A percentile compares a stretch with the other conserved stretches of the same genome.
Evolutionary conservation across 2,113 vertebrate genomes (phyloP).

Genomic region (Pseudonaja textilis): DNA sequence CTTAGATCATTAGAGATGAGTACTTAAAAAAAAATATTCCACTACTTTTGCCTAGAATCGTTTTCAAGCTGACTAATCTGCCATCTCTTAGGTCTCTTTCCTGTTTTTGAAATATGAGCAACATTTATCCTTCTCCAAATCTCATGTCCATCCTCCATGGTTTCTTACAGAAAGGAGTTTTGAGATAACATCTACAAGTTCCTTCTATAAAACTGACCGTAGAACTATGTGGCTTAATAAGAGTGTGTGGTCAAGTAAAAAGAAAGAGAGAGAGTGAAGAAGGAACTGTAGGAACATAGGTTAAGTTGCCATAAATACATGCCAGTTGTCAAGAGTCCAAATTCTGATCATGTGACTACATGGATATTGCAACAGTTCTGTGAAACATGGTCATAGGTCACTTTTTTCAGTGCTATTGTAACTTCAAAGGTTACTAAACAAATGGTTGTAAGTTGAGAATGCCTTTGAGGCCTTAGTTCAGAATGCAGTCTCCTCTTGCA

Average conservation of each 20-base stretch:
- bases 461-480: too few relatives aligned
- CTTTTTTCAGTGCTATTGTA: too few relatives aligned
- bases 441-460: too few relatives aligned
- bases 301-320: neutral
- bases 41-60: neutral
- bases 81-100: neutral
- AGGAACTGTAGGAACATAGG: neutral
- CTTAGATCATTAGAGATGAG: too few relatives aligned
- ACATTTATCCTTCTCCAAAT: neutral
- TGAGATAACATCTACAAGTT: too few relatives aligned
- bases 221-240: neutral
- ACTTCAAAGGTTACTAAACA: too few relatives aligned
- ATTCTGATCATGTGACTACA: too few relatives aligned
- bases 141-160: neutral
- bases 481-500: too few relatives aligned
- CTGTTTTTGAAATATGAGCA: neutral
- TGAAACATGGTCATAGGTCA: too few relatives aligned
- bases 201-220: neutral
- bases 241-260: neutral
- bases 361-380: too few relatives aligned
- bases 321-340: too few relatives aligned
- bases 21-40: too few relatives aligned
- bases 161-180: neutral
- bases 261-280: neutral
- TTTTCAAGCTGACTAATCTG: neutral